A percentile compares a stretch with the other conserved stretches of the same genome.
Evolutionary conservation across 2,113 vertebrate species (phyloP).

Genomic region (Thamnaconus septentrionalis): DNA sequence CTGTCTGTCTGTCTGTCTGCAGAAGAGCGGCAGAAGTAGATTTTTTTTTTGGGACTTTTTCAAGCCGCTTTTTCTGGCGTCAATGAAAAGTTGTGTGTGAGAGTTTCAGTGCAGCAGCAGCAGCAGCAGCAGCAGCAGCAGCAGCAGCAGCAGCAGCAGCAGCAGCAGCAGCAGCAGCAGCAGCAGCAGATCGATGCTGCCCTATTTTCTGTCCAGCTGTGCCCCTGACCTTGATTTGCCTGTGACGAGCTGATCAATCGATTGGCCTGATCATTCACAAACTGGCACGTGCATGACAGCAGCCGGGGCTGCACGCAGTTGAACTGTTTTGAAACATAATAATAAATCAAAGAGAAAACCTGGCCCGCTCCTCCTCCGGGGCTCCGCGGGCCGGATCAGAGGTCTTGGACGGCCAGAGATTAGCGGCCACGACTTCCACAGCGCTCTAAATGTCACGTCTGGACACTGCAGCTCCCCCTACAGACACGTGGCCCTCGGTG

Average conservation of each 20-base stretch:
- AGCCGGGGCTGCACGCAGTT: not conserved
- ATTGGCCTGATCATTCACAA: slow-evolving; percentile 29
- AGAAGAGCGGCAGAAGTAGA: too few species aligned
- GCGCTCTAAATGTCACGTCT: slow-evolving; percentile 63
- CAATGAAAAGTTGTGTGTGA: too few species aligned
- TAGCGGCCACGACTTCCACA: slow-evolving; percentile 22
- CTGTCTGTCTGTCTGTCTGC: too few species aligned
- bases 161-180: too few species aligned
- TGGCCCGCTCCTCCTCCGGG: too few species aligned
- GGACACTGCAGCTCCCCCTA: slow-evolving; percentile 47
- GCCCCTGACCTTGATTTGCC: slow-evolving; percentile 61
- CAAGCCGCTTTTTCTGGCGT: too few species aligned
- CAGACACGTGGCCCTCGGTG: slow-evolving; percentile 13
- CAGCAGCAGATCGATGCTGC: slow-evolving; percentile 52
- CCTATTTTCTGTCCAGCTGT: slow-evolving; percentile 56
- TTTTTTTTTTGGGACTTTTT: too few species aligned
- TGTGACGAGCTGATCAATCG: slow-evolving; percentile 49
- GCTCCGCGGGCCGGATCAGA: too few species aligned
- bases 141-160: slow-evolving; percentile 21
- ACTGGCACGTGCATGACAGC: slow-evolving; percentile 21
- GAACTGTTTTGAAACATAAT: not conserved
- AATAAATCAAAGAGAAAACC: not conserved
- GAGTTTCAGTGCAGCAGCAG: too few species aligned
- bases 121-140: slow-evolving; percentile 1
- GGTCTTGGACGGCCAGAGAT: slow-evolving; percentile 5